phyloP scores from a whole-genome alignment of 2,113 vertebrate species.

The Agapornis roseicollis region DNA sequence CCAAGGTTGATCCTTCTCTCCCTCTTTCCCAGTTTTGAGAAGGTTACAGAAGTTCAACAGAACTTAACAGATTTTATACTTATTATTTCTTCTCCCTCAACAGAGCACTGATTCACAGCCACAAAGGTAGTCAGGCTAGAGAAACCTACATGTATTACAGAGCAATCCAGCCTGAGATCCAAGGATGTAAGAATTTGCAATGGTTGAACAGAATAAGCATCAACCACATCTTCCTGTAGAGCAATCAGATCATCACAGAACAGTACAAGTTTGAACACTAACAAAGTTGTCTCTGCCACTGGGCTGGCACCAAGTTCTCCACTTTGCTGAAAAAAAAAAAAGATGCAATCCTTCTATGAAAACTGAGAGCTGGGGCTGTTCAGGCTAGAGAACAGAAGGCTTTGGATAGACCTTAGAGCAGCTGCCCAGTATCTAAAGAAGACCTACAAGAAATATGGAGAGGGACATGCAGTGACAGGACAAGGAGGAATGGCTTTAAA shows the following conservation, averaged over 20 bases:
- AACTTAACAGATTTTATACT: not conserved
- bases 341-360: not conserved
- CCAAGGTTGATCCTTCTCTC: not conserved
- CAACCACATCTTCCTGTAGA: not conserved
- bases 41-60: not conserved
- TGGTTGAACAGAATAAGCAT: not conserved
- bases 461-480: not conserved
- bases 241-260: not conserved
- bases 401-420: not conserved
- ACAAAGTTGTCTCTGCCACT: not conserved
- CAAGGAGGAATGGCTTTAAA: not conserved
- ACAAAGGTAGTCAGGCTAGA: not conserved
- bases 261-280: not conserved
- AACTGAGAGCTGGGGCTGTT: not conserved
- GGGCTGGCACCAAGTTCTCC: not conserved
- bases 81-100: not conserved
- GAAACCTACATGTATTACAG: rapidly evolving
- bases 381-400: not conserved
- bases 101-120: not conserved
- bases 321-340: not conserved
- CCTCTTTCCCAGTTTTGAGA: not conserved
- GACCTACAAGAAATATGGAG: not conserved
- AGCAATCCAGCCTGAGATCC: rapidly evolving
- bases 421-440: not conserved
- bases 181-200: not conserved